Base-by-base conservation (phyloP, 2,113 vertebrate species). In the Lycocorax pyrrhopterus region DNA sequence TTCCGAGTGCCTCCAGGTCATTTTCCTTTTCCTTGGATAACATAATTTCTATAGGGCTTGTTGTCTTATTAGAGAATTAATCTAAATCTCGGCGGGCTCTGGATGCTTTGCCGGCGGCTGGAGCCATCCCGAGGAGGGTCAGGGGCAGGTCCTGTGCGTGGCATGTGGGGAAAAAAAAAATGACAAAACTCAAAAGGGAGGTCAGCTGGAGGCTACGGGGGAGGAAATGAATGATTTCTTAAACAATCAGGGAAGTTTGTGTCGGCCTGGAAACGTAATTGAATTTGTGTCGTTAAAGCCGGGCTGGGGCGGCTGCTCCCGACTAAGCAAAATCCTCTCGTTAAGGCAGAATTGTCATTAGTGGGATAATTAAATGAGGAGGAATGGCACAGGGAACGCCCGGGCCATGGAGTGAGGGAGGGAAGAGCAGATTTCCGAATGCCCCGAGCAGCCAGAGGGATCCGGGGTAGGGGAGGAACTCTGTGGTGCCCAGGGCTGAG, bases 201-300 rank as follows among this genome's bases (percentile, higher is more conserved):
- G 96, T 97, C 96, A 97, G 79, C 89, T 52, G 78, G 89, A 96
- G 96, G 96, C 85, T 94, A 94, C 6, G 1, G 64, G 1, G 1
- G 52, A 89, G 94, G 95, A 96, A 95, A 97, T 80, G 8, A 72
- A 72, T 22, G 94, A 72, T 55, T 85, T 81, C 87, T 71, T n/a
- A 81, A 91, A 90, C 87, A 88, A 75, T 29, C 58, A 35, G 72
- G 87, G 94, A 96, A 96, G 95, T 93, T 91, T n/a, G 74, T 1
- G 32, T 86, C 25, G 25, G 89, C 95, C 93, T 86, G 94, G 75
- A 33, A 41, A 77, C 49, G 6, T 95, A 96, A 97, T 95, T 93
- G 39, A 22, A 95, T 97, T 96, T 74, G 51, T 64, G 91, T 26
- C 66, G 10, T 56, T 81, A 63, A 47, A 77, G 55, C 84, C 62